Conservation (phyloP, 2,888 invertebrate genomes). For the Hirtodrosophila duncani region DNA sequence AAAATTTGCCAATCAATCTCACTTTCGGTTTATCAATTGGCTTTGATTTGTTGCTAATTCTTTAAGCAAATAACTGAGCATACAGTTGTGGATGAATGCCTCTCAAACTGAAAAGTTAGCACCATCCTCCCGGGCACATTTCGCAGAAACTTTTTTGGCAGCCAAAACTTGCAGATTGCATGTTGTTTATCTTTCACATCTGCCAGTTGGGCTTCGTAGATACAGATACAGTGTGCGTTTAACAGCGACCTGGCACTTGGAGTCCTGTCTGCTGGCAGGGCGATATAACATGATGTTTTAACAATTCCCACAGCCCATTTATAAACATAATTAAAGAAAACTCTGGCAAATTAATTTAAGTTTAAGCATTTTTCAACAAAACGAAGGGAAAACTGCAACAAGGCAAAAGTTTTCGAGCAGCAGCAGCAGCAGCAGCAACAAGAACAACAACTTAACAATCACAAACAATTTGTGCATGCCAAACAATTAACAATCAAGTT, state of each 20-base stretch:
- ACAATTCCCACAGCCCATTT: constrained; percentile 59
- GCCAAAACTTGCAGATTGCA: too few species aligned
- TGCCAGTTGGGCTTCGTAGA: too few species aligned
- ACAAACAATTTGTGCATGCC: constrained; percentile 19
- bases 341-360: constrained; percentile 60
- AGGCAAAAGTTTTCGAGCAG: constrained; percentile 36
- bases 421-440: not conserved
- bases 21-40: not conserved
- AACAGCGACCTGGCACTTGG: too few species aligned
- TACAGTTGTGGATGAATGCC: too few species aligned
- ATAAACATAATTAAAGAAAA: constrained; percentile 61
- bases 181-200: too few species aligned
- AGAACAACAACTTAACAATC: constrained; percentile 21
- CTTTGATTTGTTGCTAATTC: constrained; percentile 32
- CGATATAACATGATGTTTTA: constrained; percentile 27
- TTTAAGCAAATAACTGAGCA: constrained; percentile 30
- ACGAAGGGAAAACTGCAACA: constrained; percentile 26
- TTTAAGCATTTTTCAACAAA: constrained; percentile 39
- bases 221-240: too few species aligned
- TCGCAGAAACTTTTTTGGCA: too few species aligned
- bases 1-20: too few species aligned
- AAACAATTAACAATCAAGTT: constrained; percentile 68
- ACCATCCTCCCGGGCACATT: too few species aligned
- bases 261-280: not conserved
- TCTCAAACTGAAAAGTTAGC: too few species aligned